These are phyloP conservation scores for Clistopyga incitator DNA, from an alignment of 2,888 invertebrate genomes.

Conservation along the genomic window DNA sequence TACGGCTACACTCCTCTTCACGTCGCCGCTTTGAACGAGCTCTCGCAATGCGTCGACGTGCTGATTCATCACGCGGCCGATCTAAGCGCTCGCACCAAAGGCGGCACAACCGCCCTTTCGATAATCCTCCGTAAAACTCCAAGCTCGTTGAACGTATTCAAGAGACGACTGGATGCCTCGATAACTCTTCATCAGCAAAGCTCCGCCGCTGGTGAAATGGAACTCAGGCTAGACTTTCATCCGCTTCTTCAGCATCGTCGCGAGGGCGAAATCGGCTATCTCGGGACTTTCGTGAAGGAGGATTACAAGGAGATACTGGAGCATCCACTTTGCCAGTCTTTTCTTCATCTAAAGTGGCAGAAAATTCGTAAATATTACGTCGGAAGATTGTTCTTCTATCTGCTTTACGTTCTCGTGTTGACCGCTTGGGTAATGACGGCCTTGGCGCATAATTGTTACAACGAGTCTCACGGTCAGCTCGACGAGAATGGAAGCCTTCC, in stretches of 20 bases:
- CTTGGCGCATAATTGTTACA: slow-evolving; percentile 93
- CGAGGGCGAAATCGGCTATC: slow-evolving; percentile 93
- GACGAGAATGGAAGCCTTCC: slow-evolving; percentile 82
- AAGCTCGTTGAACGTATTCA: slow-evolving; percentile 92
- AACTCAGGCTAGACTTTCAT: slow-evolving; percentile 92
- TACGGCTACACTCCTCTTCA: slow-evolving; percentile 95
- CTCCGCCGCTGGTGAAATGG: slow-evolving; percentile 91
- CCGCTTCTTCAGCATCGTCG: slow-evolving; percentile 93
- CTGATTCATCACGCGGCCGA: slow-evolving; percentile 94
- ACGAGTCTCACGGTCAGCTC: slow-evolving; percentile 87
- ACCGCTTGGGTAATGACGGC: slow-evolving; percentile 93
- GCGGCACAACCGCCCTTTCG: slow-evolving; percentile 93
- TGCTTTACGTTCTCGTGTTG: slow-evolving; percentile 92
- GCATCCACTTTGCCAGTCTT: slow-evolving; percentile 95
- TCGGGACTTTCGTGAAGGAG: slow-evolving; percentile 94
- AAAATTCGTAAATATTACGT: slow-evolving; percentile 95
- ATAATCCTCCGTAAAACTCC: slow-evolving; percentile 95
- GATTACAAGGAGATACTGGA: slow-evolving; percentile 94
- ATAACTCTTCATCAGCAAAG: slow-evolving; percentile 92
- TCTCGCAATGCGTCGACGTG: slow-evolving; percentile 93
- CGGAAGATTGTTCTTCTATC: slow-evolving; percentile 91
- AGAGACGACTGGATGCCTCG: slow-evolving; percentile 92
- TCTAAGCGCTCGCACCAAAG: slow-evolving; percentile 94
- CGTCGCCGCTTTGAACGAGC: slow-evolving; percentile 93
- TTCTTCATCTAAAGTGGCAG: slow-evolving; percentile 95